Evolutionary conservation across 2,797 vertebrate genomes (phyloP).

Genomic region (Pangasius macronema): DNA sequence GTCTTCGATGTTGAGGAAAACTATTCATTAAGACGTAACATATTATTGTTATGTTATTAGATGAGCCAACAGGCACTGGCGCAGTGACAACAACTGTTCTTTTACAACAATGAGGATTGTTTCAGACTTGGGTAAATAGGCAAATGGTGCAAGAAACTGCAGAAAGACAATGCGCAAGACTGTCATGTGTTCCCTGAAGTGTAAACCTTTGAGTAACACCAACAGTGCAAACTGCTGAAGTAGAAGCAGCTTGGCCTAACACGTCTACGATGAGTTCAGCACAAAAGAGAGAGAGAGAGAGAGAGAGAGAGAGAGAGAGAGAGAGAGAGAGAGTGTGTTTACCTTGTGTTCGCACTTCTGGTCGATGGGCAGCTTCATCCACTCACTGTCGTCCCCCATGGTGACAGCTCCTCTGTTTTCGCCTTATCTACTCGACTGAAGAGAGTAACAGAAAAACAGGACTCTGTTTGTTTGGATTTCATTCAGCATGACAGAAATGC

Average conservation of each 20-base stretch:
- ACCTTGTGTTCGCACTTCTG: constrained; percentile 99
- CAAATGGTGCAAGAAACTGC: not conserved
- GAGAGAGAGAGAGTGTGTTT: constrained; percentile 52
- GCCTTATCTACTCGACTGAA: constrained; percentile 67
- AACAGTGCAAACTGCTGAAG: constrained; percentile 24
- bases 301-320: constrained; percentile 26
- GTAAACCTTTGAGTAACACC: constrained; percentile 14
- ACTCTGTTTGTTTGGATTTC: too few species aligned
- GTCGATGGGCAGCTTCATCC: constrained; percentile 95
- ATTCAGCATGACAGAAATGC: too few species aligned
- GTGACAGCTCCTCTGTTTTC: constrained; percentile 48
- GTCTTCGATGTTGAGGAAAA: too few species aligned
- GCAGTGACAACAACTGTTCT: not conserved
- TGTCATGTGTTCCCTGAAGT: not conserved
- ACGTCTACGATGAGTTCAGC: not conserved
- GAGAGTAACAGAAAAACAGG: constrained; percentile 8
- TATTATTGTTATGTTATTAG: too few species aligned
- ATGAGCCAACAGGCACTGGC: not conserved
- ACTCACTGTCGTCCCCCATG: constrained; percentile 98
- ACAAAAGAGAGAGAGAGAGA: constrained; percentile 36
- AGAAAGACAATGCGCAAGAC: not conserved
- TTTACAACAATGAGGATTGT: not conserved
- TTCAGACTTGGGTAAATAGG: not conserved
- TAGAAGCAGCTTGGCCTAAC: not conserved
- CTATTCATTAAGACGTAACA: too few species aligned